phyloP scores from a whole-genome alignment of 2,888 invertebrate species.

The Elegia similella region DNA sequence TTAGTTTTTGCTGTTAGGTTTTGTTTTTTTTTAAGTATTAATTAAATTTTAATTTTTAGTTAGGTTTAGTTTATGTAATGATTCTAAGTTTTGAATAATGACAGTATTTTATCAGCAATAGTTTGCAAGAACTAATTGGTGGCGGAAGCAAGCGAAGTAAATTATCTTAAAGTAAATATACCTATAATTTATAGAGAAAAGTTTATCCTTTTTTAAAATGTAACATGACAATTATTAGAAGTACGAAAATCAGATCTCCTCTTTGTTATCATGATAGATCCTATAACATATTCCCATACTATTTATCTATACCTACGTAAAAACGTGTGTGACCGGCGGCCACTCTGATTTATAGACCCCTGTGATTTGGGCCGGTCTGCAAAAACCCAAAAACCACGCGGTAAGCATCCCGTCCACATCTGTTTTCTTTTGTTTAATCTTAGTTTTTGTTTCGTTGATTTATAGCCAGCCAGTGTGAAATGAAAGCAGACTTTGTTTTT shows the following conservation, averaged over 20 bases:
- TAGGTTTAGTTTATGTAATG: too few species aligned
- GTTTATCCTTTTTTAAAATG: too few species aligned
- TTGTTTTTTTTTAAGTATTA: too few species aligned
- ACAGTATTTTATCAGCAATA: too few species aligned
- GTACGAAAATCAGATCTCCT: background rate
- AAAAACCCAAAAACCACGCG: conserved; percentile 47
- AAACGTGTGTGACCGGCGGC: background rate
- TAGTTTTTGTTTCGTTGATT: conserved; percentile 12
- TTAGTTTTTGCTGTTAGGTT: too few species aligned
- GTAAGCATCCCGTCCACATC: conserved; percentile 37
- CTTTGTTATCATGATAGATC: background rate
- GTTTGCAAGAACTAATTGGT: too few species aligned
- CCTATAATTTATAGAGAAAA: too few species aligned
- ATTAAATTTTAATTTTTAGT: too few species aligned
- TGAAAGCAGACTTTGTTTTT: background rate
- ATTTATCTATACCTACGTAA: background rate
- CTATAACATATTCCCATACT: background rate
- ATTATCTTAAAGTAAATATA: too few species aligned
- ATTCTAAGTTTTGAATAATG: too few species aligned
- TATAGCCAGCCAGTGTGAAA: conserved; percentile 6
- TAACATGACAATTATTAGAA: too few species aligned
- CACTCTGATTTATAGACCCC: conserved; percentile 14
- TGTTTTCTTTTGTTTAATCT: conserved; percentile 14
- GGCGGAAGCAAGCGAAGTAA: too few species aligned
- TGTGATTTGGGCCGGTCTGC: conserved; percentile 35